A percentile compares a stretch with the other conserved stretches of the same genome.
phyloP scores from a whole-genome alignment of 2,113 vertebrate genomes.

The Megaleporinus macrocephalus region DNA sequence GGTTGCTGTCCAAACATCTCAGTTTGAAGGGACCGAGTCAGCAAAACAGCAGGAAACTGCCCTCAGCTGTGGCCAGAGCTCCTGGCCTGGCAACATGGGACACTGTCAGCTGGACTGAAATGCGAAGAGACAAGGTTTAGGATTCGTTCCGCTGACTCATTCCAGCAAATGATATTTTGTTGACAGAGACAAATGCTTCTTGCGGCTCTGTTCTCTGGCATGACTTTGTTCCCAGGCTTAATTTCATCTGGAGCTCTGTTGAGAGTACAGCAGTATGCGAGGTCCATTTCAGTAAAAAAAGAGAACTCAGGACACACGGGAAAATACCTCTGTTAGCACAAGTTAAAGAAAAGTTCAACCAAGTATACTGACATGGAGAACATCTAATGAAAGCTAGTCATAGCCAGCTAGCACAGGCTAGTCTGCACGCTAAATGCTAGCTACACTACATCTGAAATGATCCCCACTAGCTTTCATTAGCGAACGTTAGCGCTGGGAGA shows the following conservation, averaged over 20 bases:
- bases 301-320: slow-evolving; percentile 24
- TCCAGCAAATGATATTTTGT: slow-evolving; percentile 65
- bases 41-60: slow-evolving; percentile 50
- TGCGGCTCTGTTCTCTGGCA: slow-evolving; percentile 61
- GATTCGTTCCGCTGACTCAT: slow-evolving; percentile 69
- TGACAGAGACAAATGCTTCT: slow-evolving; percentile 71
- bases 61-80: slow-evolving; percentile 55
- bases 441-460: neutral
- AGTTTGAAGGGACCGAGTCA: neutral
- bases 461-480: neutral
- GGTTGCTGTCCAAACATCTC: neutral
- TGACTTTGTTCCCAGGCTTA: slow-evolving; percentile 58
- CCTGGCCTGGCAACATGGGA: slow-evolving; percentile 63
- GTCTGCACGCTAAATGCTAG: neutral
- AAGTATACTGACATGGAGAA: too few relatives aligned
- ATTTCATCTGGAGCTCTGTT: slow-evolving; percentile 60
- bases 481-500: neutral
- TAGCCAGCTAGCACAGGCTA: neutral
- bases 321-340: neutral
- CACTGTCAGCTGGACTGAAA: slow-evolving; percentile 69
- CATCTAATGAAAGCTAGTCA: neutral
- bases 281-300: slow-evolving; percentile 45
- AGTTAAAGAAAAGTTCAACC: neutral
- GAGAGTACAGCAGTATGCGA: slow-evolving; percentile 59
- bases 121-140: slow-evolving; percentile 37